phyloP scores from a whole-genome alignment of 2,888 invertebrate genomes.

The Idaea straminata region DNA sequence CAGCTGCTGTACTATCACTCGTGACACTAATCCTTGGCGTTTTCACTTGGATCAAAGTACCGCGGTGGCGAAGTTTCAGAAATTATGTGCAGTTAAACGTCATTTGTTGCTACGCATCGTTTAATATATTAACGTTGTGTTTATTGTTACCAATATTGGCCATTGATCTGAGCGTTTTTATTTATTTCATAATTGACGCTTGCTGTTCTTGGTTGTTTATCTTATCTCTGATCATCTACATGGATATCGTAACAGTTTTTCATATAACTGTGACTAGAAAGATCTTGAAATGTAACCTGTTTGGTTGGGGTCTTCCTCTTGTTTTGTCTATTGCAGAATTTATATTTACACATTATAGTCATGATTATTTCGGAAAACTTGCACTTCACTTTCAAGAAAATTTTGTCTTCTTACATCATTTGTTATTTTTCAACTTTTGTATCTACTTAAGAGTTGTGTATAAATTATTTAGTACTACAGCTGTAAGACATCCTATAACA shows the following conservation, averaged over 20 bases:
- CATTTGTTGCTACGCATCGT: background rate
- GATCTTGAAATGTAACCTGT: constrained; percentile 5
- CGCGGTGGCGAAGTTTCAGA: background rate
- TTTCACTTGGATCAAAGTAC: background rate
- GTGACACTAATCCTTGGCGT: background rate
- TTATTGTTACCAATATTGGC: background rate
- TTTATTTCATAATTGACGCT: background rate
- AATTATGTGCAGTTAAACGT: background rate
- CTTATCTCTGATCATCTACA: background rate
- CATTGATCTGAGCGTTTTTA: background rate
- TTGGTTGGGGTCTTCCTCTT: constrained; percentile 2
- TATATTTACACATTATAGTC: too few relatives aligned
- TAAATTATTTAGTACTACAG: too few relatives aligned
- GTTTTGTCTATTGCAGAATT: too few relatives aligned
- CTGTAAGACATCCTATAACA: too few relatives aligned
- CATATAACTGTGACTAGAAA: background rate
- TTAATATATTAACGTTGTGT: background rate
- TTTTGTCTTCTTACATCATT: too few relatives aligned
- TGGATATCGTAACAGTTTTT: constrained; percentile 3
- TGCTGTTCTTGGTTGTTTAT: background rate
- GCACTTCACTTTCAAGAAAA: too few relatives aligned
- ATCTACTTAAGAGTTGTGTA: too few relatives aligned
- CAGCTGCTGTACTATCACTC: too few relatives aligned
- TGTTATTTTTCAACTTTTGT: too few relatives aligned
- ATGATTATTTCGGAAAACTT: too few relatives aligned